Conservation (phyloP, 1,140 invertebrate genomes). For the Drosophila melanogaster region DNA sequence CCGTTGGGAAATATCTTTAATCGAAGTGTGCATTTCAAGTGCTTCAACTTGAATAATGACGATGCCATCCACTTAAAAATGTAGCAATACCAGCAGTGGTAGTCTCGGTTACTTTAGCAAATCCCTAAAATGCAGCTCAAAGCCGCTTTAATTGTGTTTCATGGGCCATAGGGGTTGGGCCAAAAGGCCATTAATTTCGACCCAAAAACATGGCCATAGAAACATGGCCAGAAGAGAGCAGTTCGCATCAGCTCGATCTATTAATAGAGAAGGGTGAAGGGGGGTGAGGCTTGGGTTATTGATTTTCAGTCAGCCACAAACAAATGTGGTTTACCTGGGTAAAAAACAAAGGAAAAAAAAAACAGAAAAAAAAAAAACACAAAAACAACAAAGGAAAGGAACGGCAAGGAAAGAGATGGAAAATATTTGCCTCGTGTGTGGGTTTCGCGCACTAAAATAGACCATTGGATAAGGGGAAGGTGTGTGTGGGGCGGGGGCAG, state of each 20-base stretch:
- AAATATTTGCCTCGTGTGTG: constrained; percentile 12
- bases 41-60: not conserved
- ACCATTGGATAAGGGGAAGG: constrained; percentile 3
- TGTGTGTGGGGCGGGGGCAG: constrained; percentile 18
- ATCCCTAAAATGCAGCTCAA: constrained; percentile 14
- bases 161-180: not conserved
- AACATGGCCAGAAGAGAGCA: constrained; percentile 23
- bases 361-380: constrained; percentile 2
- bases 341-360: not conserved
- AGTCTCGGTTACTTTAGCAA: constrained; percentile 12
- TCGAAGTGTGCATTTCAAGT: not conserved
- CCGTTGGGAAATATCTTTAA: not conserved
- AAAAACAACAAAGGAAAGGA: no score
- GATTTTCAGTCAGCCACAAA: constrained; percentile 65
- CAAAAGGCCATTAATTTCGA: constrained; percentile 15
- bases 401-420: not conserved
- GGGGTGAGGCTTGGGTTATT: constrained; percentile 54
- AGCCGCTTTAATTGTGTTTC: constrained; percentile 56
- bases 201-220: constrained; percentile 13
- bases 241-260: constrained; percentile 43
- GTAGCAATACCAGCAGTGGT: constrained; percentile 34
- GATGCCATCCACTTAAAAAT: constrained; percentile 1
- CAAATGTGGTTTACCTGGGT: constrained; percentile 54
- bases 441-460: constrained; percentile 53
- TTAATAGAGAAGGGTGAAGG: constrained; percentile 63